Percentiles rank a stretch among this genome's conserved stretches.
Evolutionary conservation across 2,797 vertebrate species (phyloP).

Genomic region (Ptychadena robeensis): DNA sequence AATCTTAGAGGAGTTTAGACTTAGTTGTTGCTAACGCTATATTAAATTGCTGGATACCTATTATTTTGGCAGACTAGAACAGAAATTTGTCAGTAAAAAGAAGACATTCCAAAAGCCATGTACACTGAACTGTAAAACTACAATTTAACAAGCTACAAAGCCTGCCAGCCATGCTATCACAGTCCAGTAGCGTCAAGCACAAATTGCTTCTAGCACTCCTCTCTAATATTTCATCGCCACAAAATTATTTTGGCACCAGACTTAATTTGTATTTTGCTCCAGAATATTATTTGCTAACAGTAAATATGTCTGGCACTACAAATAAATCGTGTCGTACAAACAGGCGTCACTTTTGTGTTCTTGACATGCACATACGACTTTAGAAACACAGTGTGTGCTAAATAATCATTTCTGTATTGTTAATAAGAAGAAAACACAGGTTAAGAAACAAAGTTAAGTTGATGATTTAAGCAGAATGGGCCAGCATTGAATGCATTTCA

Average conservation of each 20-base stretch:
- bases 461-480: not conserved
- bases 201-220: constrained; percentile 53
- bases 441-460: not conserved
- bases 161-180: constrained; percentile 57
- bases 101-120: constrained; percentile 56
- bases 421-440: not conserved
- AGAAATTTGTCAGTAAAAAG: constrained; percentile 50
- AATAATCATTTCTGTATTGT: not conserved
- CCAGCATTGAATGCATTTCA: not conserved
- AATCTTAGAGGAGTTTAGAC: not conserved
- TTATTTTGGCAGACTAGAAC: constrained; percentile 30
- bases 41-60: constrained; percentile 25
- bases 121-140: constrained; percentile 60
- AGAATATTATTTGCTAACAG: constrained; percentile 43
- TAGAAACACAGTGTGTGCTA: not conserved
- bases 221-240: constrained; percentile 46
- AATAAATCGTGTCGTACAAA: constrained; percentile 20
- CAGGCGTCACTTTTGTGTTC: constrained; percentile 6
- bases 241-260: constrained; percentile 46
- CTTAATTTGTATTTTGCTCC: constrained; percentile 27
- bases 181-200: constrained; percentile 53
- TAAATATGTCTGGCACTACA: constrained; percentile 9
- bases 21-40: not conserved
- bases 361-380: not conserved
- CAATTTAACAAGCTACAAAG: constrained; percentile 57